phyloP scores from a whole-genome alignment of 2,797 vertebrate genomes.

The Platalea minor region DNA sequence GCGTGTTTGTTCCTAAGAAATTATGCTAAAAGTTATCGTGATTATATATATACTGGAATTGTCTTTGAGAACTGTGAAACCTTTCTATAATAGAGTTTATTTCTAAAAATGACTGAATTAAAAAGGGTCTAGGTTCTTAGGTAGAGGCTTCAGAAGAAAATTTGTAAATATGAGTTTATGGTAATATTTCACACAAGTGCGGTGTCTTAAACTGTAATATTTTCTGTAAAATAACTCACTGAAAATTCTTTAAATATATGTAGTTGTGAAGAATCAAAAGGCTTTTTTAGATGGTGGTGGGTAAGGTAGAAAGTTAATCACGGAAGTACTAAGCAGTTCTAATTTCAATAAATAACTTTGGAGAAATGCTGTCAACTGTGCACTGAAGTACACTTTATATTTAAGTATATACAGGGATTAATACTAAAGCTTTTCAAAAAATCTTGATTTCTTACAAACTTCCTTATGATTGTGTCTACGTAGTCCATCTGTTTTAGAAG shows the following conservation, averaged over 20 bases:
- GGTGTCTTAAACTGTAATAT: slow-evolving; percentile 18
- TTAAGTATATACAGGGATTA: neutral
- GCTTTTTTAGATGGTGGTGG: neutral
- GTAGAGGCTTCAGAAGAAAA: slow-evolving; percentile 24
- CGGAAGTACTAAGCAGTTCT: neutral
- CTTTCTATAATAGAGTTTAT: slow-evolving; percentile 1
- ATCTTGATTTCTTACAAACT: neutral
- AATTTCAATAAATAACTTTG: slow-evolving; percentile 20
- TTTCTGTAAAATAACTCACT: slow-evolving; percentile 51
- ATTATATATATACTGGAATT: slow-evolving; percentile 9
- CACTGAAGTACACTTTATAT: slow-evolving; percentile 38
- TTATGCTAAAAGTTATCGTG: neutral
- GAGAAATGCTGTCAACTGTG: slow-evolving; percentile 5
- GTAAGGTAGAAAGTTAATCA: neutral
- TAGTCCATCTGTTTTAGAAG: neutral
- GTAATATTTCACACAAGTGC: slow-evolving; percentile 23
- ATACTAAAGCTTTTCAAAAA: neutral
- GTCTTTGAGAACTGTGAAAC: slow-evolving; percentile 34
- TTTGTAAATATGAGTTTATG: slow-evolving; percentile 55
- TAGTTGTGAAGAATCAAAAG: neutral
- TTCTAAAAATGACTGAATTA: slow-evolving; percentile 17
- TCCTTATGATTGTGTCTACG: neutral
- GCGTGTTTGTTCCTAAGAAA: slow-evolving; percentile 2
- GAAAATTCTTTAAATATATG: neutral
- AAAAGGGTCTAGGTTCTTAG: neutral